Percentiles rank a stretch among this genome's conserved stretches.
Conservation (phyloP, 2,888 invertebrate genomes). For the Cartodere bifasciata region DNA sequence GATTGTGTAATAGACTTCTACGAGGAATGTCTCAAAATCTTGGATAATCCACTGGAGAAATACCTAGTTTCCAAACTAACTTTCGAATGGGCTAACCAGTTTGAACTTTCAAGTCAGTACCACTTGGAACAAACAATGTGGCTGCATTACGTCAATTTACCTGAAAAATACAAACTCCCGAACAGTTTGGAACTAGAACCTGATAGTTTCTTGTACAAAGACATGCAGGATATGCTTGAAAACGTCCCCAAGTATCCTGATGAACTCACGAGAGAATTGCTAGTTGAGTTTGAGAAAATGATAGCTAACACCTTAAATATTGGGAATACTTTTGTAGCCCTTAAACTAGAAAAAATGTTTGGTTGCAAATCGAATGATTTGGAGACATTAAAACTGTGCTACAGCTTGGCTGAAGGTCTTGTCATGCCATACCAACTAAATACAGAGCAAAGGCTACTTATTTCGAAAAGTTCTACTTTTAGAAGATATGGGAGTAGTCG, state of each 20-base stretch:
- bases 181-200: constrained; percentile 12
- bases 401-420: constrained; percentile 50
- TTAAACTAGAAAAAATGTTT: constrained; percentile 45
- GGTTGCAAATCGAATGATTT: constrained; percentile 38
- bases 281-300: constrained; percentile 37
- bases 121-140: constrained; percentile 29
- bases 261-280: constrained; percentile 28
- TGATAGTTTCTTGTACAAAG: constrained; percentile 8
- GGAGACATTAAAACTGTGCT: constrained; percentile 47
- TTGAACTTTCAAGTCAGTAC: constrained; percentile 21
- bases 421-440: constrained; percentile 50
- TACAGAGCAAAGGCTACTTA: constrained; percentile 47
- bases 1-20: constrained; percentile 52
- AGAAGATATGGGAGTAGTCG: constrained; percentile 31
- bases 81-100: constrained; percentile 27
- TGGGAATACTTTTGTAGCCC: constrained; percentile 46
- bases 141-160: constrained; percentile 23
- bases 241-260: constrained; percentile 14
- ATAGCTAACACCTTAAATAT: constrained; percentile 43
- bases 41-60: constrained; percentile 34
- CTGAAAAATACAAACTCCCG: constrained; percentile 16
- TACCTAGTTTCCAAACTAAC: constrained; percentile 37
- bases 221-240: constrained; percentile 14
- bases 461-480: constrained; percentile 34
- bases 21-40: constrained; percentile 40